Conservation (phyloP, 2,888 invertebrate genomes). For the Diabrotica balteata region DNA sequence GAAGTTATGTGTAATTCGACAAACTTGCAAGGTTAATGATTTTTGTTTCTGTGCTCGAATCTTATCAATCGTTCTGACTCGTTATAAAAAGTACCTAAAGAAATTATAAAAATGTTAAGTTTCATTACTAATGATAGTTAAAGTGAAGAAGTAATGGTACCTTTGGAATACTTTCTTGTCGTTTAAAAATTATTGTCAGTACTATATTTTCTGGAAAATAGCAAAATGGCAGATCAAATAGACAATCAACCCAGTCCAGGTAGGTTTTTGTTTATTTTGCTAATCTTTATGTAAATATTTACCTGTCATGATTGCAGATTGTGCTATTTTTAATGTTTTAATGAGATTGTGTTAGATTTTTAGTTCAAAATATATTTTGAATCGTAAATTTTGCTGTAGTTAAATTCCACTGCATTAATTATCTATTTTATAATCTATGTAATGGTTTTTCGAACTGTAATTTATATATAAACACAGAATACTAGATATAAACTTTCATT, state of each 20-base stretch:
- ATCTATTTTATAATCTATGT: too few relatives aligned
- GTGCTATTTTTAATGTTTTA: too few relatives aligned
- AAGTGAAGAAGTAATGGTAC: conserved; percentile 25
- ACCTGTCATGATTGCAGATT: too few relatives aligned
- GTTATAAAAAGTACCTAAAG: conserved; percentile 8
- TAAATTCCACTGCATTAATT: too few relatives aligned
- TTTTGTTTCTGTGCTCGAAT: conserved; percentile 21
- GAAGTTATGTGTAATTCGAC: conserved; percentile 1
- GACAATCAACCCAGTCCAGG: conserved; percentile 69
- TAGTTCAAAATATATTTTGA: too few relatives aligned
- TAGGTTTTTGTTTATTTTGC: conserved; percentile 31
- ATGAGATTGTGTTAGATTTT: too few relatives aligned
- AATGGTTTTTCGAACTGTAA: too few relatives aligned
- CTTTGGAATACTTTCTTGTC: conserved; percentile 17
- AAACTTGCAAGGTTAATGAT: conserved; percentile 26
- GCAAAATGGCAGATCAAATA: conserved; percentile 76
- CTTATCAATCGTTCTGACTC: conserved; percentile 5
- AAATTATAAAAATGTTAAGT: conserved; percentile 16
- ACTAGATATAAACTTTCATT: too few relatives aligned
- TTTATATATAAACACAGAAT: too few relatives aligned
- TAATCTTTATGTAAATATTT: too few relatives aligned
- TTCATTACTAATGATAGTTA: conserved; percentile 8
- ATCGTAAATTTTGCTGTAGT: too few relatives aligned
- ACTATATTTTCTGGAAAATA: conserved; percentile 19
- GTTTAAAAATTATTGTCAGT: conserved; percentile 19